Percentiles rank a stretch among this genome's conserved stretches.
These are phyloP conservation scores for Mesorhabditis sp. DNA, from an alignment of 2,888 invertebrate species.

Conservation along the genomic window DNA sequence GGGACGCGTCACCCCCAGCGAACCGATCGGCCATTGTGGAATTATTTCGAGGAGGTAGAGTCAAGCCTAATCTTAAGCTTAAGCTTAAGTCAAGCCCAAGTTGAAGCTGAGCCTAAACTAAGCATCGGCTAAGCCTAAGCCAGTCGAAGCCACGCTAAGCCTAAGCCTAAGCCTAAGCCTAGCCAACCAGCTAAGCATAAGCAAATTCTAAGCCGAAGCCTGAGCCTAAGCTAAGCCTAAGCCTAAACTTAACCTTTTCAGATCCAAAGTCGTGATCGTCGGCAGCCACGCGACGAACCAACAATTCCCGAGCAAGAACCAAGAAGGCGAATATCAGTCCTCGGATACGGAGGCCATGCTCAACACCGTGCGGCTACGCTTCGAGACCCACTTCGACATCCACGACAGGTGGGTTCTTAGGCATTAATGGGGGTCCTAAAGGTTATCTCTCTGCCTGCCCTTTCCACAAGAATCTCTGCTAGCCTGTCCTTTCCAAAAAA, in stretches of 20 bases:
- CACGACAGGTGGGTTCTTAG: conserved; percentile 58
- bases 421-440: neutral
- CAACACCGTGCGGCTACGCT: conserved; percentile 59
- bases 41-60: conserved; percentile 59
- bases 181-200: neutral
- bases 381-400: conserved; percentile 67
- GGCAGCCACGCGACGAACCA: conserved; percentile 65
- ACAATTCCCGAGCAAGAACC: conserved; percentile 33
- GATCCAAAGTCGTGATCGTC: conserved; percentile 65
- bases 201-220: neutral
- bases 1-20: conserved; percentile 67
- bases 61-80: too few species aligned
- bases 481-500: neutral
- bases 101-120: too few species aligned
- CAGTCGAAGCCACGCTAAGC: conserved; percentile 64
- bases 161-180: neutral
- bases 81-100: too few species aligned
- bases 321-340: conserved; percentile 64
- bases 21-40: conserved; percentile 68
- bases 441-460: conserved; percentile 65
- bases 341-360: conserved; percentile 65
- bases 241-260: neutral
- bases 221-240: neutral
- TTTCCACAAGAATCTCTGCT: too few species aligned
- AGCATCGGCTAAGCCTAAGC: too few species aligned